Evolutionary conservation across 1,140 invertebrate species (phyloP).

Genomic region (Anastatus disparis): DNA sequence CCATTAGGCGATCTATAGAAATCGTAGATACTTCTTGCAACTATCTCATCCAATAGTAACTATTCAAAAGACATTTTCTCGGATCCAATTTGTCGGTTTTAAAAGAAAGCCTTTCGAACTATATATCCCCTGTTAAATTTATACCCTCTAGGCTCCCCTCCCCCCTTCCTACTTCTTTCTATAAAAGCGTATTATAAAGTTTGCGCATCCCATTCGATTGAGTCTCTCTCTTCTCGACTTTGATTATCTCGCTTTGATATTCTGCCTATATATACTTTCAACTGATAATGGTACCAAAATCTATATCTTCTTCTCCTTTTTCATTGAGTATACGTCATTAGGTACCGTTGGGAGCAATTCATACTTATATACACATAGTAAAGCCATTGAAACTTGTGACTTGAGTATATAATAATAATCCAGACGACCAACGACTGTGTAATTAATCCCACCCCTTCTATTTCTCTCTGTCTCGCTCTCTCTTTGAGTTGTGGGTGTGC

Average conservation of each 20-base stretch:
- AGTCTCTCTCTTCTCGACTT: background rate
- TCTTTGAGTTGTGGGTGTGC: background rate
- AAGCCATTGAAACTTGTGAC: no score
- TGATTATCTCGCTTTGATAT: background rate
- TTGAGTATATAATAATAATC: background rate
- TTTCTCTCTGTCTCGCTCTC: background rate
- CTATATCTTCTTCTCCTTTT: no score
- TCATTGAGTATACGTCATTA: no score
- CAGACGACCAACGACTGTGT: background rate
- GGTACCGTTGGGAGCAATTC: no score
- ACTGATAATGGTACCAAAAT: no score
- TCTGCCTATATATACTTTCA: no score
- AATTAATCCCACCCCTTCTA: constrained; percentile 7
- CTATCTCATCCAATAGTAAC: no score
- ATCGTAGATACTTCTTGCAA: no score
- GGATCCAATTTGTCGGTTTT: background rate
- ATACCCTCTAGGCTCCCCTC: background rate
- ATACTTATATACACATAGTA: no score
- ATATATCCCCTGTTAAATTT: constrained; percentile 7
- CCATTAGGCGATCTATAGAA: no score
- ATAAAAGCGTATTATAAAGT: constrained; percentile 4
- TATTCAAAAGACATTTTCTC: no score
- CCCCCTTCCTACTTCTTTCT: no score
- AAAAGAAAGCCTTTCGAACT: background rate
- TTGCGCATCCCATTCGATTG: background rate